Evolutionary conservation across 2,888 invertebrate genomes (phyloP), one percentile per base, ranked within the genome.

Genomic region (Cataglyphis altisquamis): DNA sequence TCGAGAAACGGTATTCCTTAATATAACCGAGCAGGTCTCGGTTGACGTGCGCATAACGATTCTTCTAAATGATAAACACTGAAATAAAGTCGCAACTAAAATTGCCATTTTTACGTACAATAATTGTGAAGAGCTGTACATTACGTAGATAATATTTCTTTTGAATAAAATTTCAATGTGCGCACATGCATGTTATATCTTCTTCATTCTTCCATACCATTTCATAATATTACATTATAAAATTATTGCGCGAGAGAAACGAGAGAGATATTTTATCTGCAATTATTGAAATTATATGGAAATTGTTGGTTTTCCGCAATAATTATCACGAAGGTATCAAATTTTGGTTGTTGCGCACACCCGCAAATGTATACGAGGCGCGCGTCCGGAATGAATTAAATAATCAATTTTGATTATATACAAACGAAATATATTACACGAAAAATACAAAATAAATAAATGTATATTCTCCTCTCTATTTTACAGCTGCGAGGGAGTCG

Each of bases 401-500:
- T 70, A 45, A 70, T 62, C 36, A 60, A 39, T 72, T 36, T 48
- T 21, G 12, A 52, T n/a, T 39, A 29, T 18, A 29, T 1, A 12
- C 3, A 29, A 2, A 15, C 12, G 9, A 62, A 21, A 62, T 32
- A 9, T 48, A 18, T 18, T 48, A 73, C 8, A 77, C 39, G 52
- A 25, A 8, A 25, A 3, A 18, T 6, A 0, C 25, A 10, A 57
- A n/a, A 21, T 8, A 12, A 62, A 9, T 12, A 10, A 8, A 48
- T 48, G 45, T 62, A 4, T 3, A 18, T 18, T 21, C 12, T 32
- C 70, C 82, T 96, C 67, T 77, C 25, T 66, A 1, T 62, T 32
- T 80, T 96, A 29, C 95, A 98, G 98, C 89, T 98, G 98, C 94
- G 96, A 97, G 70, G 97, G 96, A 90, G 96, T 97, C 91, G 98